Evolutionary conservation across 2,113 vertebrate species (phyloP), one percentile per base, ranked within the genome.

Genomic region (Spilogale gracilis): DNA sequence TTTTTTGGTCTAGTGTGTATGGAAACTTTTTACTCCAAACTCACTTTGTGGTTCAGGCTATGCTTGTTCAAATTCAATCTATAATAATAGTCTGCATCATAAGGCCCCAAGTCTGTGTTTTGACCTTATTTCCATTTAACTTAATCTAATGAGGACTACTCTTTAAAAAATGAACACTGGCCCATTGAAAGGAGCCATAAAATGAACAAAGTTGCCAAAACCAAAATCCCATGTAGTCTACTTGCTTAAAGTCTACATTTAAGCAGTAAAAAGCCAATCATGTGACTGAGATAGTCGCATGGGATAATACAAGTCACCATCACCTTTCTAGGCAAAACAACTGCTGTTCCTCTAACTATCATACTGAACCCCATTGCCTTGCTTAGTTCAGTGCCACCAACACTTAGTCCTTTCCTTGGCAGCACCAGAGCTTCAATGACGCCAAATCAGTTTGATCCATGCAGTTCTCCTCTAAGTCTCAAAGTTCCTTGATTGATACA

Each of bases 281-380:
- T 5, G 23, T 1, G 11, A 43, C 38, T 0, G 4, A 12, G 38
- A 69, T 23, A 14, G 3, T 52, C 16, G 2, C 4, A 1, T 32
- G 30, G 0, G 17, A 45, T 48, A 71, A 48, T 12, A 79, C 1
- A 9, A 10, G 48, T 0, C 27, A 11, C 23, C 12, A 20, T 78
- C 45, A 50, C 73, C 7, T 18, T 92, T 67, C 50, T 20, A 58
- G 16, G 21, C 2, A 60, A 73, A 95, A 27, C 17, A 82, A 54
- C 16, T 2, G 23, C 2, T 50, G 0, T 4, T 69, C 1, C 25
- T 69, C 12, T 5, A 61, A 58, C 27, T 27, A 3, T 32, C 74
- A 18, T 9, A 52, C 0, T 12, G 54, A 67, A 5, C 20, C 52
- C 65, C 30, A 13, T 25, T 56, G 52, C 32, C 18, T 93, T 80